Evolutionary conservation across 2,888 invertebrate genomes (phyloP), one percentile per base, ranked within the genome.

Genomic region (Cantharis rufa): DNA sequence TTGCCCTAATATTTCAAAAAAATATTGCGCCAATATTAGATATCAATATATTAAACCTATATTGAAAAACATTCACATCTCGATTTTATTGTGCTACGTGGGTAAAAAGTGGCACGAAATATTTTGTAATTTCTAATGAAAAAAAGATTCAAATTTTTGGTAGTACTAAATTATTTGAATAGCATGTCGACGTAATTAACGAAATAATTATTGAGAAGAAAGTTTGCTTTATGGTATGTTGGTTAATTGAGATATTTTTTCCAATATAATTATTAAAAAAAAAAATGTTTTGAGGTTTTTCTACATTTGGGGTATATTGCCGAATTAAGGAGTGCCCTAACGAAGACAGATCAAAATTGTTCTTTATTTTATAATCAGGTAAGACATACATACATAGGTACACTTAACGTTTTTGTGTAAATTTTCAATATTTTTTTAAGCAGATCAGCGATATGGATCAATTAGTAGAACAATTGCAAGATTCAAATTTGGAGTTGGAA

Each of bases 401-500:
- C n/a, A n/a, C n/a, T n/a, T 21, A n/a, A 48, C 1, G 4, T 7
- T 48, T 13, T 48, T 48, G 48, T n/a, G 70, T 70, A 16, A 18
- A 32, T 9, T 15, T 70, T n/a, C 7, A 15, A 18, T 4, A 15
- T 27, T 70, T 70, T 13, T 24, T 75, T 75, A 11, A 48, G 7
- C 62, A 75, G 75, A 64, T 70, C 15, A 64, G 24, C 13, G 48
- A 70, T 10, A 7, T 76, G 10, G 70, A 28, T 27, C 7, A 24
- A 3, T 61, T 73, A 28, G 16, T 76, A 9, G 81, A 84, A 48
- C 76, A 79, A 64, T 76, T 88, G 32, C 83, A 85, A 81, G 87
- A 88, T 68, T 77, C 84, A 21, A 87, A 86, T 81, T 84, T 87
- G 61, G 82, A 84, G 62, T 78, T 88, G 32, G 88, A 88, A 84